Evolutionary conservation across 2,797 vertebrate species (phyloP), one percentile per base, ranked within the genome.

Genomic region (Molossus molossus): DNA sequence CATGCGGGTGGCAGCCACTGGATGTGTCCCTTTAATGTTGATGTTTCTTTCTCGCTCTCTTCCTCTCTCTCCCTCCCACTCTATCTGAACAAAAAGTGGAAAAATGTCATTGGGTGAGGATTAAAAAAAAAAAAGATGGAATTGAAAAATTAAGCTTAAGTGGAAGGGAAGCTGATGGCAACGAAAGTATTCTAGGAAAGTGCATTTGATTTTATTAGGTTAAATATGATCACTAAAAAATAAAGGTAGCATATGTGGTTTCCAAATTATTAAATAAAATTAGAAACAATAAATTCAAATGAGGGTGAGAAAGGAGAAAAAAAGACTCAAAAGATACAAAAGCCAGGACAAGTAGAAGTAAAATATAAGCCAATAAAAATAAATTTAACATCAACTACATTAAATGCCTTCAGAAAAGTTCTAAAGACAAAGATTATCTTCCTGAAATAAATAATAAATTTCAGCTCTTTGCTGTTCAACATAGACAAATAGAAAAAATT

Each of bases 381-480:
- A 92, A 33, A 82, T 67, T 70, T 83, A 92, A 48, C 45, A 62
- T 3, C 67, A 82, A 76, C 33, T 62, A 83, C 7, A 62, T 62
- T 92, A 87, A 83, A 6, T 55, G 25, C 8, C 25, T 18, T 27
- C 15, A 53, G 60, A 92, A n/a, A 76, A 75, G 60, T 76, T 92
- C 12, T 69, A 87, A 82, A 75, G 77, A 67, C 25, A 95, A 60
- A 58, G 4, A 69, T 45, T 40, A 60, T 83, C 45, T 92, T 88
- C 62, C 21, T 57, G 84, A 27, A 95, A 69, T 67, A 91, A 76
- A 69, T 62, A 83, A 92, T 70, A 55, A 82, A 76, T n/a, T 67
- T 29, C 4, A 91, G 40, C 5, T 60, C 50, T 87, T 76, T 70
- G 53, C 37, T 88, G 6, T 55, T 83, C 27, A 45, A 45, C 62